Conservation (phyloP, 2,888 invertebrate species). For the Imbricaverruca yamaguchii region DNA sequence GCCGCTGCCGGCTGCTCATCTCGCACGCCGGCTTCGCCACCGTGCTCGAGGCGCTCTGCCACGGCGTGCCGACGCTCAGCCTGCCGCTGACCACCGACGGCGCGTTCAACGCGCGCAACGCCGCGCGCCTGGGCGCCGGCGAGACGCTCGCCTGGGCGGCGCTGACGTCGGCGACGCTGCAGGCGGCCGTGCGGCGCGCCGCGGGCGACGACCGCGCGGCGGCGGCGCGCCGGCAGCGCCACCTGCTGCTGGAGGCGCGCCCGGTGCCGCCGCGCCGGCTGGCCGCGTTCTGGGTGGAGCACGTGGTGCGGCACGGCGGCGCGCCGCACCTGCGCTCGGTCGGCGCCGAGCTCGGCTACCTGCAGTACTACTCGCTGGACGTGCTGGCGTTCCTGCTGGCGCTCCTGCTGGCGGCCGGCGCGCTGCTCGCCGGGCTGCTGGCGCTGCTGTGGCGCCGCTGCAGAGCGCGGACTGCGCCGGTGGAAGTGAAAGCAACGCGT, state of each 20-base stretch:
- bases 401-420: no score
- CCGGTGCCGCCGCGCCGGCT: constrained; percentile 38
- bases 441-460: no score
- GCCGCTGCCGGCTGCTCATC: constrained; percentile 59
- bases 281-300: constrained; percentile 39
- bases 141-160: no score
- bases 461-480: no score
- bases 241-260: constrained; percentile 33
- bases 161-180: no score
- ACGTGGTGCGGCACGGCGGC: constrained; percentile 40
- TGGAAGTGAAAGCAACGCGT: no score
- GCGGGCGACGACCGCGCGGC: no score
- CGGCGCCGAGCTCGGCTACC: constrained; percentile 57
- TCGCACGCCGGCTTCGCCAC: constrained; percentile 67
- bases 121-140: no score
- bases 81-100: constrained; percentile 65
- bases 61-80: constrained; percentile 56
- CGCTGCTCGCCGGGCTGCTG: no score
- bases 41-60: constrained; percentile 56
- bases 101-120: constrained; percentile 49
- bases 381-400: constrained; percentile 40
- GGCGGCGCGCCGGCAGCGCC: no score
- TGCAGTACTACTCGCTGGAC: constrained; percentile 61
- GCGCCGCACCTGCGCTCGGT: constrained; percentile 42
- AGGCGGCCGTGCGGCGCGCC: no score